phyloP scores from a whole-genome alignment of 2,797 vertebrate species.

The Steatocranus sp. region DNA sequence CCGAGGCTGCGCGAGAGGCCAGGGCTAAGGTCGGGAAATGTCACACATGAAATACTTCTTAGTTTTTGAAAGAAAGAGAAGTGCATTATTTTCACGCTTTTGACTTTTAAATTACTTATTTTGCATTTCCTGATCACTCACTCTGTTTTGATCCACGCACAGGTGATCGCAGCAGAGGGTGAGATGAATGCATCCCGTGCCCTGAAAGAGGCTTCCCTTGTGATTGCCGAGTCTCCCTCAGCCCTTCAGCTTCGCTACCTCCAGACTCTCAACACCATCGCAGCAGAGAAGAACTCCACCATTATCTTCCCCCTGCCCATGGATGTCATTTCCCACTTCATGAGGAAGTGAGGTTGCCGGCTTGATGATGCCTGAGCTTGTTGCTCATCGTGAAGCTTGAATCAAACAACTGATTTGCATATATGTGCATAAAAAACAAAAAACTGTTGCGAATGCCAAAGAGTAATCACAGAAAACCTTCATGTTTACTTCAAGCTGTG shows the following conservation, averaged over 20 bases:
- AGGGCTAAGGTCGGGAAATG: constrained; percentile 74
- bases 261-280: constrained; percentile 80
- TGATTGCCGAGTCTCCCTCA: constrained; percentile 79
- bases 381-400: not conserved
- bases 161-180: constrained; percentile 82
- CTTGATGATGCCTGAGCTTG: not conserved
- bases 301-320: constrained; percentile 82
- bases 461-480: not conserved
- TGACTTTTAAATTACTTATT: not conserved
- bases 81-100: not conserved
- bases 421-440: not conserved
- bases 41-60: not conserved
- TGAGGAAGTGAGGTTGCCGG: constrained; percentile 47
- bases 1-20: constrained; percentile 78
- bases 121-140: not conserved
- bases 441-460: not conserved
- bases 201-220: constrained; percentile 79
- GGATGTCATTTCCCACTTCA: constrained; percentile 69
- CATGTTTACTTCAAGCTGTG: not conserved
- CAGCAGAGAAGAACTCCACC: constrained; percentile 82
- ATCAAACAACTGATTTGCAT: not conserved
- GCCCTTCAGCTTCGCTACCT: constrained; percentile 81
- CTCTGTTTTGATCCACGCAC: not conserved
- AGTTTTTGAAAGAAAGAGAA: not conserved
- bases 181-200: constrained; percentile 82